Conservation (phyloP, 2,888 invertebrate genomes). For the Candidula unifasciata region DNA sequence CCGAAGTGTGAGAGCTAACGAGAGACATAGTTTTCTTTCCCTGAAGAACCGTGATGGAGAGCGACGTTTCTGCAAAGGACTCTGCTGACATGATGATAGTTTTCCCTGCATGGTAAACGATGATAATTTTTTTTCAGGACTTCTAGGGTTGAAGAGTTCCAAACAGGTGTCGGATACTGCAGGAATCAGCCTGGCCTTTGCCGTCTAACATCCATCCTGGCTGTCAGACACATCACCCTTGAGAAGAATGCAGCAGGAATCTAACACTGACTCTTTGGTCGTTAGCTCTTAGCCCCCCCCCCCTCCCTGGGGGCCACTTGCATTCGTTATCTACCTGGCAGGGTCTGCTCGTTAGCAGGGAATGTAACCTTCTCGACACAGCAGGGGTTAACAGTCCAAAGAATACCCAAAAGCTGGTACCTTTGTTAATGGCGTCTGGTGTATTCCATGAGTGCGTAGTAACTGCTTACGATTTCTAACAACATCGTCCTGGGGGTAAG, state of each 20-base stretch:
- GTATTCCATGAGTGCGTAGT: constrained; percentile 57
- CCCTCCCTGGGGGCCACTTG: background rate
- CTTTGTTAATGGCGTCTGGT: constrained; percentile 41
- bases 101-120: too few relatives aligned
- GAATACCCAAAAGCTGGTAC: background rate
- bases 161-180: background rate
- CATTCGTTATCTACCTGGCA: background rate
- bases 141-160: too few relatives aligned
- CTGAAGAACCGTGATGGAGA: too few relatives aligned
- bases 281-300: background rate
- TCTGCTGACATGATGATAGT: too few relatives aligned
- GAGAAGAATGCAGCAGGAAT: constrained; percentile 43
- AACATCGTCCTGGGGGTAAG: constrained; percentile 48
- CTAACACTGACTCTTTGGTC: too few relatives aligned
- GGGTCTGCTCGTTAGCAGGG: background rate
- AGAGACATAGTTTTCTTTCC: too few relatives aligned
- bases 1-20: too few relatives aligned
- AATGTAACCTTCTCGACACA: background rate
- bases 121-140: too few relatives aligned
- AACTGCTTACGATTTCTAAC: constrained; percentile 59
- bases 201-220: constrained; percentile 58
- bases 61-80: too few relatives aligned
- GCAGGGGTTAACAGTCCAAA: too few relatives aligned
- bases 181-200: constrained; percentile 52
- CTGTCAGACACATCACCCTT: constrained; percentile 56